phyloP scores from a whole-genome alignment of 2,888 invertebrate species.

The Hirtodrosophila cameraria region DNA sequence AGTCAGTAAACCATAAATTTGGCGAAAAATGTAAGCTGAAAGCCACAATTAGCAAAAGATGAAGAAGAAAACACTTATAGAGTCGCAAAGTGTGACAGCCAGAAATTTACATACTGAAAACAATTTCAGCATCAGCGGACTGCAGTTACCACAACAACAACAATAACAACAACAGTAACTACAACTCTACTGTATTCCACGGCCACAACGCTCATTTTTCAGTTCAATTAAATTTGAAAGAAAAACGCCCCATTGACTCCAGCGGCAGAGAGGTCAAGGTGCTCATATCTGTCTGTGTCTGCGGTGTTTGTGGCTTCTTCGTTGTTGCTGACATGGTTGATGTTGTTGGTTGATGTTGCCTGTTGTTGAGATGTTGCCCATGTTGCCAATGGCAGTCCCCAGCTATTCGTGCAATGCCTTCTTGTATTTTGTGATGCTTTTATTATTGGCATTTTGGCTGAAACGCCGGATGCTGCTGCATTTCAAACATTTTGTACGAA shows the following conservation, averaged over 20 bases:
- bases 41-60: slow-evolving; percentile 10
- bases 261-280: slow-evolving; percentile 65
- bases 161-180: slow-evolving; percentile 28
- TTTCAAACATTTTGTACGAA: not conserved
- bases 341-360: too few relatives aligned
- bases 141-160: slow-evolving; percentile 2
- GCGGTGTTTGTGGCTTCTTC: slow-evolving; percentile 31
- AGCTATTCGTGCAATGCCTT: slow-evolving; percentile 1
- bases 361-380: too few relatives aligned
- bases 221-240: slow-evolving; percentile 57
- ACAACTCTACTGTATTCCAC: slow-evolving; percentile 14
- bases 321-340: slow-evolving; percentile 11
- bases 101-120: slow-evolving; percentile 60
- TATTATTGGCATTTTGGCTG: slow-evolving; percentile 22
- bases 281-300: slow-evolving; percentile 28
- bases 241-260: slow-evolving; percentile 51
- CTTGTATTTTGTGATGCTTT: slow-evolving; percentile 29
- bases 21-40: slow-evolving; percentile 15
- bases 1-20: slow-evolving; percentile 47
- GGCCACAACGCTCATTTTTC: slow-evolving; percentile 53
- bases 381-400: slow-evolving; percentile 10
- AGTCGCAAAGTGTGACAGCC: slow-evolving; percentile 22
- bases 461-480: slow-evolving; percentile 30
- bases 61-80: slow-evolving; percentile 37
- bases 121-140: slow-evolving; percentile 32